phyloP scores from a whole-genome alignment of 2,888 invertebrate genomes.

The Thumatha senex region DNA sequence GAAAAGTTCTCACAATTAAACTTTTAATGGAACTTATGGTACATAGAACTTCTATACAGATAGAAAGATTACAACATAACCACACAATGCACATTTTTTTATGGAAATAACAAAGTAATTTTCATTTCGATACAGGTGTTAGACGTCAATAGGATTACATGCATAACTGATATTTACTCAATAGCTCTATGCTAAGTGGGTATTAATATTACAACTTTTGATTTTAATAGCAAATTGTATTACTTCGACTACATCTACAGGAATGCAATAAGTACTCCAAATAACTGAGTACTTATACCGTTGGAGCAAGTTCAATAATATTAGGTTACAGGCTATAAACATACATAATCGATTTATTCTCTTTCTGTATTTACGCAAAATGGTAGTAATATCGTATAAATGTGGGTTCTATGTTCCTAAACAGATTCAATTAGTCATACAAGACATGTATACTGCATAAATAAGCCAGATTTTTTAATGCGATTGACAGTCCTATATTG shows the following conservation, averaged over 20 bases:
- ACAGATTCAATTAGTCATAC: conserved; percentile 31
- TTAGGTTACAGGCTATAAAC: conserved; percentile 44
- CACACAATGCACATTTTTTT: conserved; percentile 18
- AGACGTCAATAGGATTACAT: conserved; percentile 14
- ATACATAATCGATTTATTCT: conserved; percentile 34
- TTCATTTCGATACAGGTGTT: conserved; percentile 34
- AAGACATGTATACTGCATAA: conserved; percentile 13
- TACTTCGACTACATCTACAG: conserved; percentile 9
- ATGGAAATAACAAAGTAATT: conserved; percentile 26
- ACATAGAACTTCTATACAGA: conserved; percentile 14
- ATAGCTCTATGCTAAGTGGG: conserved; percentile 7
- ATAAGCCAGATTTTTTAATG: conserved; percentile 16
- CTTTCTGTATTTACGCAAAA: conserved; percentile 32
- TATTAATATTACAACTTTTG: conserved; percentile 8
- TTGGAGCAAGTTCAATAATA: conserved; percentile 36
- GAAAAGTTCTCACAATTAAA: conserved; percentile 63
- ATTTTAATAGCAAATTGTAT: conserved; percentile 1
- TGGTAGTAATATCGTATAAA: conserved; percentile 18
- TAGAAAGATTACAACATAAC: conserved; percentile 27
- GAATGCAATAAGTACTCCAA: conserved; percentile 28
- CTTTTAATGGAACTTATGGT: conserved; percentile 53
- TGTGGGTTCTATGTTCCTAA: conserved; percentile 22
- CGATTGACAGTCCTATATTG: conserved; percentile 24
- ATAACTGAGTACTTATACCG: conserved; percentile 39
- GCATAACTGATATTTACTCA: conserved; percentile 14